A percentile compares a stretch with the other conserved stretches of the same genome.
Evolutionary conservation across 2,797 vertebrate genomes (phyloP).

Genomic region (Pseudochromis fuscus): DNA sequence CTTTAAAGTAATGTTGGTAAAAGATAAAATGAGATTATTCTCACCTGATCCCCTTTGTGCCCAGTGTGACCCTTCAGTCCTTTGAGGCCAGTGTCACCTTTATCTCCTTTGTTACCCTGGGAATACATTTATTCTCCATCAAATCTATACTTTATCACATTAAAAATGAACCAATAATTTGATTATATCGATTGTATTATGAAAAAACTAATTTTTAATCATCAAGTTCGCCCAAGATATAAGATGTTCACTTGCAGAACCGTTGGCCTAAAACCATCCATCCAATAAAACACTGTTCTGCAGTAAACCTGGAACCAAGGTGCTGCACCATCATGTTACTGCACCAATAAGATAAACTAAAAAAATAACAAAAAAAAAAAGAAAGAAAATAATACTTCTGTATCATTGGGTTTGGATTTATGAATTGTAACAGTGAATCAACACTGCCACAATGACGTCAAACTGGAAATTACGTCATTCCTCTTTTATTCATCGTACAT

Average conservation of each 20-base stretch:
- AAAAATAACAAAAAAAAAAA: too few species aligned
- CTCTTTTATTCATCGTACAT: too few species aligned
- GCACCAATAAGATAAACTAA: neutral
- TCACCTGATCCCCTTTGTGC: conserved; percentile 85
- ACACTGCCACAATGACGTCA: neutral
- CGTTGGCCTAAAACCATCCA: neutral
- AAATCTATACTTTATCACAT: neutral
- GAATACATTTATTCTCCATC: conserved; percentile 9
- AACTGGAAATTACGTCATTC: neutral
- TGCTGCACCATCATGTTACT: neutral
- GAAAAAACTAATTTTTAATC: too few species aligned
- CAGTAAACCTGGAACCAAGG: neutral
- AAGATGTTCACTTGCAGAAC: too few species aligned
- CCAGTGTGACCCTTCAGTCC: conserved; percentile 87
- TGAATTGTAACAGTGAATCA: too few species aligned
- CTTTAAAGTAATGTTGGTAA: neutral
- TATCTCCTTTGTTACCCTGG: conserved; percentile 85
- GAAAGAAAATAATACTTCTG: neutral
- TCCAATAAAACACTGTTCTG: neutral
- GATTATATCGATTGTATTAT: neutral
- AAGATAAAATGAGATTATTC: conserved; percentile 16
- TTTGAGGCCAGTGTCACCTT: conserved; percentile 76
- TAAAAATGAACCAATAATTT: too few species aligned
- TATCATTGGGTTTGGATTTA: conserved; percentile 1
- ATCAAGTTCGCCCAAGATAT: too few species aligned